phyloP scores from a whole-genome alignment of 2,113 vertebrate genomes.

The Athene noctua region DNA sequence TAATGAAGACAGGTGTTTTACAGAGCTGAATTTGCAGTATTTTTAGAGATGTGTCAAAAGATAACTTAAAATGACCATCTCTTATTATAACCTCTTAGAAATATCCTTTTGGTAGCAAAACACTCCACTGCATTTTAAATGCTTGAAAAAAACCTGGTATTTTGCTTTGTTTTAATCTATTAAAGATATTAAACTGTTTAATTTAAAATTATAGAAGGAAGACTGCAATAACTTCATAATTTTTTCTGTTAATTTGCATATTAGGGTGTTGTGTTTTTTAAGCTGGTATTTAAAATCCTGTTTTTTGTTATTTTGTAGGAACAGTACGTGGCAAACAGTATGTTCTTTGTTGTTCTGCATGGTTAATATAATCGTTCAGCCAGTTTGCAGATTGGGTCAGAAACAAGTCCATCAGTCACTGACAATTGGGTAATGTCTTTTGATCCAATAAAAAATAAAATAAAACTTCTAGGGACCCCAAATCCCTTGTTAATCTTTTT shows the following conservation, averaged over 20 bases:
- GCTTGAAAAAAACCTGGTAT: neutral
- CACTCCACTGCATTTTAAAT: neutral
- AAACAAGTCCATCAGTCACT: neutral
- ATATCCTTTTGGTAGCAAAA: neutral
- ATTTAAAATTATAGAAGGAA: neutral
- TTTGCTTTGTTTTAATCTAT: neutral
- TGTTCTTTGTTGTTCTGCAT: constrained; percentile 3
- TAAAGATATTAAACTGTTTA: neutral
- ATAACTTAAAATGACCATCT: neutral
- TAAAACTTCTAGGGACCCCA: constrained; percentile 32
- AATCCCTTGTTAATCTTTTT: constrained; percentile 44
- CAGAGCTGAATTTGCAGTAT: neutral
- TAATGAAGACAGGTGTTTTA: neutral
- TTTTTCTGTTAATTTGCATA: neutral
- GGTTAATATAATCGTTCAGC: neutral
- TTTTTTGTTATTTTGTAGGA: neutral
- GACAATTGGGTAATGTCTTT: constrained; percentile 5
- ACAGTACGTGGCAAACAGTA: neutral
- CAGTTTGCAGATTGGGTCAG: neutral
- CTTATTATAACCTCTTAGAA: neutral
- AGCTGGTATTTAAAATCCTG: constrained; percentile 1
- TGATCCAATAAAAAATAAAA: neutral
- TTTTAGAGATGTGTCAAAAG: neutral
- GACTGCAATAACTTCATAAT: neutral
- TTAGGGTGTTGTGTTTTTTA: neutral